Conservation (phyloP, 2,113 vertebrate species). For the Ahaetulla prasina region DNA sequence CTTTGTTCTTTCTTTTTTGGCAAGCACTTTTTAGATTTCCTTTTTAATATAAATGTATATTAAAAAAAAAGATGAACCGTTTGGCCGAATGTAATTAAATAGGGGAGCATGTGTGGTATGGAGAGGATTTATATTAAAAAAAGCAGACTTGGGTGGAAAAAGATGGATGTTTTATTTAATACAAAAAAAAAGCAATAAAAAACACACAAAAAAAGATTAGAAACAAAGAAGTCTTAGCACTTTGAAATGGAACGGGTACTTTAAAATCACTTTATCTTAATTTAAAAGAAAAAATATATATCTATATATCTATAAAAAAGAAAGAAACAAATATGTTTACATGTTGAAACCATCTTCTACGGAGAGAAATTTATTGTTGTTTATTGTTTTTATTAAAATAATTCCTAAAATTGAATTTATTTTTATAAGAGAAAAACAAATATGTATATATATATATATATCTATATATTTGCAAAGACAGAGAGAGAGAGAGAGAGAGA, state of each 20-base stretch:
- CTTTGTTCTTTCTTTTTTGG: constrained; percentile 33
- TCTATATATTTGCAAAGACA: constrained; percentile 36
- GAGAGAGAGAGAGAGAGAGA: constrained; percentile 39
- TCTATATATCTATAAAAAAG: constrained; percentile 15
- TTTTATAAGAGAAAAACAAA: constrained; percentile 71
- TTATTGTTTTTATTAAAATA: constrained; percentile 32
- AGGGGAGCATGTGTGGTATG: background rate
- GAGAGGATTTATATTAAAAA: constrained; percentile 13
- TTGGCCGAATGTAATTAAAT: constrained; percentile 40
- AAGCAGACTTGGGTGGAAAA: background rate
- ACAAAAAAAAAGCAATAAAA: constrained; percentile 70
- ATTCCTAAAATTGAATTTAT: constrained; percentile 68
- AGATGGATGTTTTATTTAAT: constrained; percentile 49
- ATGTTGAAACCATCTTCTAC: constrained; percentile 68
- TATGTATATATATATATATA: constrained; percentile 35
- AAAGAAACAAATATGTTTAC: constrained; percentile 62
- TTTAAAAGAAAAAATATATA: constrained; percentile 53
- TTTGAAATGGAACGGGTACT: constrained; percentile 71
- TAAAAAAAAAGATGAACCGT: constrained; percentile 46
- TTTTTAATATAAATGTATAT: constrained; percentile 36
- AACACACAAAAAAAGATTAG: constrained; percentile 38
- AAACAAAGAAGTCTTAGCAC: constrained; percentile 62
- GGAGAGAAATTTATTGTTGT: constrained; percentile 56
- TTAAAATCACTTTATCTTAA: constrained; percentile 66
- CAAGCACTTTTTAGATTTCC: constrained; percentile 69